Evolutionary conservation across 1,140 invertebrate species (phyloP).

Genomic region (Lerema accius): DNA sequence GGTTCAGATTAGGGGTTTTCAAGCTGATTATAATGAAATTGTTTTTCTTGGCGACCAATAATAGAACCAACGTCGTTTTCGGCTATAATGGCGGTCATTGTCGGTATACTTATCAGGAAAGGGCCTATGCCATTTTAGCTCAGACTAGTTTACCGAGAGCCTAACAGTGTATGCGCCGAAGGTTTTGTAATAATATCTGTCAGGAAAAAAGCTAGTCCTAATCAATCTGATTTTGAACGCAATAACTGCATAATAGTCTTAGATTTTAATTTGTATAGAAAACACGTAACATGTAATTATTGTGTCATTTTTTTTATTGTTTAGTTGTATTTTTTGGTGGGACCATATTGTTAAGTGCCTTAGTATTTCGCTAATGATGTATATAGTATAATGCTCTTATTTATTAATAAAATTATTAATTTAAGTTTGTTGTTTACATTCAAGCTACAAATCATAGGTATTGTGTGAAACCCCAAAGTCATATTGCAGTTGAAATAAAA

Average conservation of each 20-base stretch:
- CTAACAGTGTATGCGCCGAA: not conserved
- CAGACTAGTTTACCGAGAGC: too few relatives aligned
- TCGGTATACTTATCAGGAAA: too few relatives aligned
- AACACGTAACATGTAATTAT: slow-evolving; percentile 21
- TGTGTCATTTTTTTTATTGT: slow-evolving; percentile 59
- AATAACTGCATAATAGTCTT: slow-evolving; percentile 17
- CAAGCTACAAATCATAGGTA: slow-evolving; percentile 9
- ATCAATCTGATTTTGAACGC: not conserved
- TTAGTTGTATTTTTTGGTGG: slow-evolving; percentile 58
- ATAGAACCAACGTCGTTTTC: too few relatives aligned
- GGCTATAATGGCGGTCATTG: too few relatives aligned
- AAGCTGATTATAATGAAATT: too few relatives aligned
- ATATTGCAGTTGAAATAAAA: slow-evolving; percentile 39
- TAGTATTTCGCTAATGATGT: slow-evolving; percentile 59
- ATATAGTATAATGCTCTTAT: slow-evolving; percentile 59
- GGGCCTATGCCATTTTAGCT: too few relatives aligned
- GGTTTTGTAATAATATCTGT: not conserved
- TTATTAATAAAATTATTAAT: slow-evolving; percentile 57
- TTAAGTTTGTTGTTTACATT: slow-evolving; percentile 1
- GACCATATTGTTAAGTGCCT: slow-evolving; percentile 77
- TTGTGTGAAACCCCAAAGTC: too few relatives aligned
- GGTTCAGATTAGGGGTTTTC: not conserved
- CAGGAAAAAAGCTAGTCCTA: slow-evolving; percentile 9
- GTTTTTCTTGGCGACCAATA: too few relatives aligned
- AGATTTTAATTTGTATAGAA: slow-evolving; percentile 45